A percentile compares a stretch with the other conserved stretches of the same genome.
These are phyloP conservation scores for Furcula furcula DNA, from an alignment of 2,888 invertebrate genomes.

Conservation along the genomic window DNA sequence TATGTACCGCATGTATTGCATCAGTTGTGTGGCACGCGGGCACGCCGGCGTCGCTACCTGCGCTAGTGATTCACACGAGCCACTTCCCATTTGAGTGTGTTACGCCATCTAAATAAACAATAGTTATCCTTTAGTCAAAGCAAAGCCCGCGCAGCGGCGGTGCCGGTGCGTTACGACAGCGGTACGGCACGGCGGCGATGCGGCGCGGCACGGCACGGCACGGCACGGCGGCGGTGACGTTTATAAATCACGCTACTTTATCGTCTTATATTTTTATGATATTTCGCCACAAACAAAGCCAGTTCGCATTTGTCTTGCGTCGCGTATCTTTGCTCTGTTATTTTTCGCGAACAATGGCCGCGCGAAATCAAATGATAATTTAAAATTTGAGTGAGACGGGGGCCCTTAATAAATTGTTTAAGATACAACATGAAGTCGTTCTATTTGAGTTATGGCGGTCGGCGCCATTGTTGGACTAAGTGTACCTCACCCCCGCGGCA, in stretches of 20 bases:
- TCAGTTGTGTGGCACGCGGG: too few species aligned
- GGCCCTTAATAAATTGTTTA: conserved; percentile 47
- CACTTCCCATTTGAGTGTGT: too few species aligned
- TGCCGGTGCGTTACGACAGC: conserved; percentile 1
- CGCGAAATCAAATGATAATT: conserved; percentile 63
- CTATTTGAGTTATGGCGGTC: conserved; percentile 38
- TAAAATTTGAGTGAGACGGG: conserved; percentile 50
- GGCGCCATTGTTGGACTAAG: conserved; percentile 12
- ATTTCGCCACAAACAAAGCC: conserved; percentile 64
- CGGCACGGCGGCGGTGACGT: conserved; percentile 7
- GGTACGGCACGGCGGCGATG: conserved; percentile 3
- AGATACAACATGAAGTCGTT: conserved; percentile 43
- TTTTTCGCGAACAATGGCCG: conserved; percentile 55
- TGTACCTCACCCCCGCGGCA: conserved; percentile 2
- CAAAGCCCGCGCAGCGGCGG: too few species aligned
- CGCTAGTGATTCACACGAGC: too few species aligned
- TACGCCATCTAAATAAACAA: too few species aligned
- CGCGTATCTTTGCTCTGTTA: conserved; percentile 51
- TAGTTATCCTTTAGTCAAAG: too few species aligned
- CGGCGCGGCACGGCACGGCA: conserved; percentile 4
- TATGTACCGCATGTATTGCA: too few species aligned
- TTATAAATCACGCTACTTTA: conserved; percentile 58
- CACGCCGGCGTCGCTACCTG: too few species aligned
- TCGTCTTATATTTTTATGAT: conserved; percentile 66
- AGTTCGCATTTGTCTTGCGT: conserved; percentile 58